phyloP scores from a whole-genome alignment of 2,888 invertebrate species.

The Philereme transversata region DNA sequence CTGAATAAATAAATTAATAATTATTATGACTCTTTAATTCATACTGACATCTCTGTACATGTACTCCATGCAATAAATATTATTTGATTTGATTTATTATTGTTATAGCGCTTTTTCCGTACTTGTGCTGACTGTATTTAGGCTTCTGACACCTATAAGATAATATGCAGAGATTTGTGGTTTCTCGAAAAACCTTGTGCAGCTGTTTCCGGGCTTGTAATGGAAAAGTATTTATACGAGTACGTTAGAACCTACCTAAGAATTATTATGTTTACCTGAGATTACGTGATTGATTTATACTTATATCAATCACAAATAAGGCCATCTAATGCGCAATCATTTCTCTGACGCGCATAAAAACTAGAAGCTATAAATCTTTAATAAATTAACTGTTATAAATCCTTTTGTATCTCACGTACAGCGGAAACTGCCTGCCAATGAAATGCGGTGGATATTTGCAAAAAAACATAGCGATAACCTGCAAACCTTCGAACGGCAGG shows the following conservation, averaged over 20 bases:
- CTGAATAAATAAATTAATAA: no score
- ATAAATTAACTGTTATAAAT: slow-evolving; percentile 33
- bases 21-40: no score
- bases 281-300: not conserved
- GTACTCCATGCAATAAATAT: no score
- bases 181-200: no score
- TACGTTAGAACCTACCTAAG: not conserved
- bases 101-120: no score
- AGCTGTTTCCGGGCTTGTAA: not conserved
- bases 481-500: slow-evolving; percentile 34
- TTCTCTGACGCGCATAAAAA: slow-evolving; percentile 21
- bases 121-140: no score
- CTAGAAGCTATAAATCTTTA: slow-evolving; percentile 29
- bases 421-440: slow-evolving; percentile 32
- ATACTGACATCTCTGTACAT: no score
- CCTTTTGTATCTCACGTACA: slow-evolving; percentile 28
- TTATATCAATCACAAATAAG: slow-evolving; percentile 2
- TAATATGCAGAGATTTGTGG: no score
- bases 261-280: not conserved
- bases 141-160: no score
- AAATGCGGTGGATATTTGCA: slow-evolving; percentile 26
- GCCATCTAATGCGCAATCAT: slow-evolving; percentile 8
- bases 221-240: not conserved
- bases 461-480: slow-evolving; percentile 33
- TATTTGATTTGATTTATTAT: no score